Conservation (phyloP, 2,888 invertebrate species). For the Ashinkailepas kermadecensis region DNA sequence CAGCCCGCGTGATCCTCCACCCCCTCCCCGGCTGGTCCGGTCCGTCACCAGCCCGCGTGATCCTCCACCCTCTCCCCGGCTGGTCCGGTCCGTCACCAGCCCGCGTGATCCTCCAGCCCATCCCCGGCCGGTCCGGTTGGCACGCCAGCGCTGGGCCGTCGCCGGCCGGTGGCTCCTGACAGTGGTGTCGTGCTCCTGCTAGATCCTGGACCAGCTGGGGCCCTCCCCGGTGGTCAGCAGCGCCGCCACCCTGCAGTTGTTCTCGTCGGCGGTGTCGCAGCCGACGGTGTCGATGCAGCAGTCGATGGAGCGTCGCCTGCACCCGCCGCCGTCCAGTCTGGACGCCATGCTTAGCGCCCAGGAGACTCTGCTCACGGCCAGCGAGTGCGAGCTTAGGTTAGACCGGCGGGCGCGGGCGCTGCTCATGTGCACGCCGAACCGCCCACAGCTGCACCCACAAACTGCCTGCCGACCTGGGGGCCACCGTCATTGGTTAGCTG, state of each 20-base stretch:
- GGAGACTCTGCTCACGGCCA: neutral
- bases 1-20: no score
- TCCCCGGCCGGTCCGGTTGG: no score
- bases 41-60: no score
- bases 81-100: no score
- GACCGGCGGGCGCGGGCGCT: neutral
- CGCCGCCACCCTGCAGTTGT: neutral
- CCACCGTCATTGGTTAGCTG: no score
- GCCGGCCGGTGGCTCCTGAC: no score
- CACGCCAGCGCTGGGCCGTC: no score
- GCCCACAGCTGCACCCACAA: no score
- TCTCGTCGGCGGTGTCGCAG: neutral
- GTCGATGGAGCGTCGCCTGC: neutral
- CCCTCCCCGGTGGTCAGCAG: neutral
- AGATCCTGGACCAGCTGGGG: constrained; percentile 6
- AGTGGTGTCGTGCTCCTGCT: neutral
- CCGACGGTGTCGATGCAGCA: constrained; percentile 4
- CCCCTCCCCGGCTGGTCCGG: no score
- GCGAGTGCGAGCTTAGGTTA: constrained; percentile 6
- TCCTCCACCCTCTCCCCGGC: no score
- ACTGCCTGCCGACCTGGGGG: no score
- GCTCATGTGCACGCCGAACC: no score
- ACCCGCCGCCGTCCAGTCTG: neutral
- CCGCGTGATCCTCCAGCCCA: neutral
- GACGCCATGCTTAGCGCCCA: neutral